Percentiles rank a stretch among this genome's conserved stretches.
phyloP scores from a whole-genome alignment of 2,797 vertebrate genomes.

The Emys orbicularis region DNA sequence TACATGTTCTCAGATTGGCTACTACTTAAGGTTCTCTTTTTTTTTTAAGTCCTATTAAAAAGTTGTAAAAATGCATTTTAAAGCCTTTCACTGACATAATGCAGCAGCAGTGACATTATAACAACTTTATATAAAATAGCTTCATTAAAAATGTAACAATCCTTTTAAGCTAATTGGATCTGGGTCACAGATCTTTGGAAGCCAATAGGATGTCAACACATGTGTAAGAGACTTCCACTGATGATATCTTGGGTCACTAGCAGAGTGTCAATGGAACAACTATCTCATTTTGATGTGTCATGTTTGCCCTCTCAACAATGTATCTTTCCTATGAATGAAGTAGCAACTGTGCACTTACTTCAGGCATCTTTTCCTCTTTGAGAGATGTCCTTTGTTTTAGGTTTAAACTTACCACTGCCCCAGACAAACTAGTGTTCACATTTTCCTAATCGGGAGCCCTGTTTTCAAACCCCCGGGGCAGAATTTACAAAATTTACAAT shows the following conservation, averaged over 20 bases:
- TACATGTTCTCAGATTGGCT: background rate
- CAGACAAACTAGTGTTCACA: background rate
- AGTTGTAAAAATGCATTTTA: background rate
- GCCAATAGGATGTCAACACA: background rate
- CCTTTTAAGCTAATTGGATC: background rate
- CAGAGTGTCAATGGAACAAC: background rate
- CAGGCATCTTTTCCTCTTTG: background rate
- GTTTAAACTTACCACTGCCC: background rate
- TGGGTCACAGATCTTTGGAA: background rate
- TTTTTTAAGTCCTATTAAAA: background rate
- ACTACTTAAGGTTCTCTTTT: background rate
- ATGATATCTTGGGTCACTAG: background rate
- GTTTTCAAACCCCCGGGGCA: background rate
- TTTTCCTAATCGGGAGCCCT: background rate
- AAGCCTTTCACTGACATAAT: background rate
- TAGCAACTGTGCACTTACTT: background rate
- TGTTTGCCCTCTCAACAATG: background rate
- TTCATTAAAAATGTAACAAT: background rate
- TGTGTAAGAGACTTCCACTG: background rate
- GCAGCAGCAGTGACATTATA: background rate
- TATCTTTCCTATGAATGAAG: rapidly evolving
- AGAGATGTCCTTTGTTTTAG: rapidly evolving
- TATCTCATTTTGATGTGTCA: background rate
- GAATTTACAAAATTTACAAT: background rate
- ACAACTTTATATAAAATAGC: background rate